Conservation (phyloP, 2,113 vertebrate genomes). For the Cichladusa arquata region DNA sequence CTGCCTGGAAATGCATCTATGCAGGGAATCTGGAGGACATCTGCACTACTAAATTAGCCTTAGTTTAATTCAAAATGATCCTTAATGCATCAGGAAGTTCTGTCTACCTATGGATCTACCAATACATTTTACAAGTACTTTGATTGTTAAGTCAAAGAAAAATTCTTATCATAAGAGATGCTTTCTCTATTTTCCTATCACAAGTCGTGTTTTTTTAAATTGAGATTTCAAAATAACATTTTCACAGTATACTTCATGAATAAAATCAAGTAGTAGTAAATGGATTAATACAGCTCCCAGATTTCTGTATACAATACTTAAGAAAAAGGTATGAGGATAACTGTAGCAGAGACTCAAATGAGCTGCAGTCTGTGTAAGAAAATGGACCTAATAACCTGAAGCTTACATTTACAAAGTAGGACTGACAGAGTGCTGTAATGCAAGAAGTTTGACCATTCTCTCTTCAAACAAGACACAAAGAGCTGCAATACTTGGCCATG, state of each 20-base stretch:
- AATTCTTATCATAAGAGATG: neutral
- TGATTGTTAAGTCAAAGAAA: neutral
- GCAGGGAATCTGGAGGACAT: neutral
- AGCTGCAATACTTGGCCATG: neutral
- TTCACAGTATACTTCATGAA: neutral
- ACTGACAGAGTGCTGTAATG: neutral
- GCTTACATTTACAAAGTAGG: neutral
- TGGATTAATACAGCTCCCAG: neutral
- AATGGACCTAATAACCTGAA: neutral
- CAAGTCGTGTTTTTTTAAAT: fast-evolving
- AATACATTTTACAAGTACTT: neutral
- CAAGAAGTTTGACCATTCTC: neutral
- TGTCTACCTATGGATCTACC: neutral
- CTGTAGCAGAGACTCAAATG: neutral
- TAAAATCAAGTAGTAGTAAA: neutral
- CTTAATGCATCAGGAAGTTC: neutral
- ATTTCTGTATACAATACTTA: neutral
- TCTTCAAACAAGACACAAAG: neutral
- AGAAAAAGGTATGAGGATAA: neutral
- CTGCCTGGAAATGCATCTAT: neutral
- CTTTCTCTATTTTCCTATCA: neutral
- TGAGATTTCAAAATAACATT: neutral
- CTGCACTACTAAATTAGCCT: neutral
- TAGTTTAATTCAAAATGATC: neutral
- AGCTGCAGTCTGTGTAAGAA: neutral